phyloP scores from a whole-genome alignment of 1,140 invertebrate species.

The Anoplophora glabripennis region DNA sequence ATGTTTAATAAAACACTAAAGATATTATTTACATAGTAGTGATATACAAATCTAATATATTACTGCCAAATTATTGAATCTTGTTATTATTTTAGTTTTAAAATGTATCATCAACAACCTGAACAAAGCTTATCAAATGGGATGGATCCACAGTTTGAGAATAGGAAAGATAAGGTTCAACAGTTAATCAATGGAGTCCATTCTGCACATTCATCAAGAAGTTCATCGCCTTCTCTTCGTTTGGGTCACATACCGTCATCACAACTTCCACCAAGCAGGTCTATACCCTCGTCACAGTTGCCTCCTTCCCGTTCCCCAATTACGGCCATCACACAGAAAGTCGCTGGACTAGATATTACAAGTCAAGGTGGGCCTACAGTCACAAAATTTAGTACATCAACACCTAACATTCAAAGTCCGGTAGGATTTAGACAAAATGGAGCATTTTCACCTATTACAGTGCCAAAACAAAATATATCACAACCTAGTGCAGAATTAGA shows the following conservation, averaged over 20 bases:
- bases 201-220: conserved; percentile 43
- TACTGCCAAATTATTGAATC: conserved; percentile 4
- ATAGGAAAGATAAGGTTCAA: conserved; percentile 19
- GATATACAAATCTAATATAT: too few species aligned
- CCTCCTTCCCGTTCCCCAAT: conserved; percentile 32
- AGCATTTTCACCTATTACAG: conserved; percentile 25
- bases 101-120: conserved; percentile 21
- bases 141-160: conserved; percentile 27
- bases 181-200: conserved; percentile 42
- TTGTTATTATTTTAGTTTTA: conserved; percentile 13
- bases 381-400: conserved; percentile 20
- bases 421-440: conserved; percentile 14
- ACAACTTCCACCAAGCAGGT: conserved; percentile 37
- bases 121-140: conserved; percentile 38
- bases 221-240: conserved; percentile 40
- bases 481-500: conserved; percentile 21
- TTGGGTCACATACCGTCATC: conserved; percentile 35
- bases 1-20: neutral
- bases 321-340: conserved; percentile 28
- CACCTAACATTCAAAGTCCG: neutral
- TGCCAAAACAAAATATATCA: conserved; percentile 23
- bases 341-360: conserved; percentile 34
- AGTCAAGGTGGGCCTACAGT: conserved; percentile 14
- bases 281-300: conserved; percentile 38
- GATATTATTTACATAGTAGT: neutral